A percentile compares a stretch with the other conserved stretches of the same genome.
These are phyloP conservation scores for Stenchaetothrips biformis DNA, from an alignment of 2,888 invertebrate genomes.

Conservation along the genomic window DNA sequence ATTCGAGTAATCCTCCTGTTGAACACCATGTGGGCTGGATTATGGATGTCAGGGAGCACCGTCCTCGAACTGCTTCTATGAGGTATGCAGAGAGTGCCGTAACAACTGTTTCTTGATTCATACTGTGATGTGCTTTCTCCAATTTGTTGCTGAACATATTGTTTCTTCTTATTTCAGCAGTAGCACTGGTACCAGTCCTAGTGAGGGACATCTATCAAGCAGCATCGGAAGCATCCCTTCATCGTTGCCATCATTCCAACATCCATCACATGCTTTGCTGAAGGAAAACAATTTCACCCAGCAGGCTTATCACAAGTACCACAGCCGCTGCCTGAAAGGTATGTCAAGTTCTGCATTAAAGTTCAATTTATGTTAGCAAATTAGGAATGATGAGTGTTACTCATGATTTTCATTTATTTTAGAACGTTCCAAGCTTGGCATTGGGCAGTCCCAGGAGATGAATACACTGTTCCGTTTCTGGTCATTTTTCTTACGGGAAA, in stretches of 20 bases:
- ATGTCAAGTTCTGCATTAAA: slow-evolving; percentile 33
- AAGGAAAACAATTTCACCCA: slow-evolving; percentile 97
- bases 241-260: slow-evolving; percentile 86
- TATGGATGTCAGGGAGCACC: slow-evolving; percentile 83
- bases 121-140: background rate
- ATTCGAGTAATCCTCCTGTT: slow-evolving; percentile 87
- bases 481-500: slow-evolving; percentile 98
- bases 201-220: slow-evolving; percentile 59
- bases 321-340: slow-evolving; percentile 89
- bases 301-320: slow-evolving; percentile 94
- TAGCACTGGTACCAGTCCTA: slow-evolving; percentile 72
- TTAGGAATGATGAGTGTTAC: background rate
- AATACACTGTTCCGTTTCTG: slow-evolving; percentile 98
- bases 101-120: background rate
- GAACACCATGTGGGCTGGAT: slow-evolving; percentile 98
- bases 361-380: background rate
- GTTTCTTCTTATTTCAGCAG: slow-evolving; percentile 50
- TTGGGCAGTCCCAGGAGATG: slow-evolving; percentile 97
- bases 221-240: slow-evolving; percentile 77
- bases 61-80: slow-evolving; percentile 70
- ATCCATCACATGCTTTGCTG: slow-evolving; percentile 90
- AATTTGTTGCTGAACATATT: background rate
- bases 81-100: slow-evolving; percentile 51
- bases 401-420: slow-evolving; percentile 42
- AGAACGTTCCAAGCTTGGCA: slow-evolving; percentile 89